Conservation (phyloP, 2,888 invertebrate species). For the Hetaerina titia region DNA sequence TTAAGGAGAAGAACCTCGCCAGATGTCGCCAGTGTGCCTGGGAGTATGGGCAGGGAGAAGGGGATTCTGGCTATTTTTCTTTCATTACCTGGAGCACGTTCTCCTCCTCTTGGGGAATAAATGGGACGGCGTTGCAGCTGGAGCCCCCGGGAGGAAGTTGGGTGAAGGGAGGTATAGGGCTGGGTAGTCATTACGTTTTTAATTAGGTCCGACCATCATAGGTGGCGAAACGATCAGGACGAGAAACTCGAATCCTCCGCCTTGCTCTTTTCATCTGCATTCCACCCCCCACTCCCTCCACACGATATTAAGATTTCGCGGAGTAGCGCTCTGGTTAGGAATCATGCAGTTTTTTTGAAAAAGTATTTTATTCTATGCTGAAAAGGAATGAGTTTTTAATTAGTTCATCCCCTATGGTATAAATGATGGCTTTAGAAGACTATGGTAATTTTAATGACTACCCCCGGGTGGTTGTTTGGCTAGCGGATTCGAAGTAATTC, state of each 20-base stretch:
- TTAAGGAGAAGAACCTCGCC: conserved; percentile 9
- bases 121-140: conserved; percentile 20
- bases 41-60: neutral
- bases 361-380: neutral
- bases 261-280: neutral
- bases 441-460: neutral
- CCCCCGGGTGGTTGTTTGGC: neutral
- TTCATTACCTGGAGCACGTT: conserved; percentile 32
- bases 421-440: neutral
- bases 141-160: neutral
- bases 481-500: neutral
- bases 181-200: neutral
- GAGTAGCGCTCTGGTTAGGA: neutral
- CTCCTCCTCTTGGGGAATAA: conserved; percentile 22
- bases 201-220: conserved; percentile 19
- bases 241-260: neutral
- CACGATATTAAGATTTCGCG: neutral
- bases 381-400: neutral
- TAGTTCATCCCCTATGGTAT: neutral
- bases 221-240: neutral
- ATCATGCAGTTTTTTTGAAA: neutral
- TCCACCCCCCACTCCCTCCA: neutral
- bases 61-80: conserved; percentile 23
- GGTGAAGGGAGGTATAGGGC: neutral
- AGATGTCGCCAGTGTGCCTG: neutral